These are phyloP conservation scores for Phymorhynchus buccinoides DNA, from an alignment of 1,140 invertebrate species.

Conservation along the genomic window DNA sequence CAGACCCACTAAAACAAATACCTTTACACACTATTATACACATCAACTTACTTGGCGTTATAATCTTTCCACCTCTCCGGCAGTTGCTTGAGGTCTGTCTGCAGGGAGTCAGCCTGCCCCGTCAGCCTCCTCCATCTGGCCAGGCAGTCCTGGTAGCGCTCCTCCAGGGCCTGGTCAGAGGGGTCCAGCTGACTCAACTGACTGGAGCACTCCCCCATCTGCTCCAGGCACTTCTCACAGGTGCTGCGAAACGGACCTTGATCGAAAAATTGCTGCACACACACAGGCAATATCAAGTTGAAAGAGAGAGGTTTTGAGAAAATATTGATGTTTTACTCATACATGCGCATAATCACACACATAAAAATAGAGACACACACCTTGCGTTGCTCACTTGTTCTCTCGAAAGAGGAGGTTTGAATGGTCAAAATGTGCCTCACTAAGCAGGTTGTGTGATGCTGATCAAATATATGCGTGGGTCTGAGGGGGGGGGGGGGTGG, in stretches of 20 bases:
- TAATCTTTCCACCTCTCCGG: slow-evolving; percentile 93
- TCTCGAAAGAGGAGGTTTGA: too few species aligned
- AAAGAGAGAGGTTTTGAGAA: too few species aligned
- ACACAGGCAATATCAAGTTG: too few species aligned
- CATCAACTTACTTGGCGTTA: slow-evolving; percentile 78
- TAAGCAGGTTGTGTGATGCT: too few species aligned
- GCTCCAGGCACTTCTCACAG: slow-evolving; percentile 83
- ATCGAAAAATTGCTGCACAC: slow-evolving; percentile 77
- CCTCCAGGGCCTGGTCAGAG: slow-evolving; percentile 78
- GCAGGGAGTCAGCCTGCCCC: slow-evolving; percentile 81
- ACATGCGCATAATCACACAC: too few species aligned
- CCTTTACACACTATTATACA: too few species aligned
- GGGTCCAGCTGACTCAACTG: slow-evolving; percentile 77
- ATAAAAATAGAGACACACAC: too few species aligned
- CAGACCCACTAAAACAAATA: background rate
- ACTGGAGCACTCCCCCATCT: slow-evolving; percentile 81
- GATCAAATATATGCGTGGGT: too few species aligned
- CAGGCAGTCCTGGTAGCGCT: slow-evolving; percentile 79
- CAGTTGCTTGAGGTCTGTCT: slow-evolving; percentile 86
- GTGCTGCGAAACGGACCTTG: slow-evolving; percentile 80
- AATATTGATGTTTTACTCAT: too few species aligned
- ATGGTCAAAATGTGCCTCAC: too few species aligned
- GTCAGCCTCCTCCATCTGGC: slow-evolving; percentile 83
- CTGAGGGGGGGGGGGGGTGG: too few species aligned
- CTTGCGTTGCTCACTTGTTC: too few species aligned